Percentiles rank a stretch among this genome's conserved stretches.
phyloP scores from a whole-genome alignment of 64 coral and sea anemone genomes.

The Pocillopora verrucosa region DNA sequence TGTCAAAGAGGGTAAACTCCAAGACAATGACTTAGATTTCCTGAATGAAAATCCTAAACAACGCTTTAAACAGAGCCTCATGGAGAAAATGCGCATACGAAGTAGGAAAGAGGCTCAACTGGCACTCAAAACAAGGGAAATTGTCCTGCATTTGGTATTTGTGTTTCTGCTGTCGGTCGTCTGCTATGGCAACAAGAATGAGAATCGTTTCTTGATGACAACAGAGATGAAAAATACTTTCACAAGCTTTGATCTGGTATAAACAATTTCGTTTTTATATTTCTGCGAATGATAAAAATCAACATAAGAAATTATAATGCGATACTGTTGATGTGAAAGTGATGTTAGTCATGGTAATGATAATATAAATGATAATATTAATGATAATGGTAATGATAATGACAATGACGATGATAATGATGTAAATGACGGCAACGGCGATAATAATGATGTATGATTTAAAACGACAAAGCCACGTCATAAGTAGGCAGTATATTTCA shows the following conservation, averaged over 20 bases:
- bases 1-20: neutral
- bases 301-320: too few species aligned
- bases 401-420: too few species aligned
- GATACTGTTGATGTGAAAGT: too few species aligned
- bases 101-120: conserved; percentile 38
- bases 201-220: conserved; percentile 34
- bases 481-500: too few species aligned
- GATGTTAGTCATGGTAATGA: too few species aligned
- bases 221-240: conserved; percentile 6
- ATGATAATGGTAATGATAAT: too few species aligned
- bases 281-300: too few species aligned
- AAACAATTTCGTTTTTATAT: neutral
- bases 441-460: too few species aligned
- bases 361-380: too few species aligned
- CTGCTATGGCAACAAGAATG: conserved; percentile 59
- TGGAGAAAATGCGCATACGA: conserved; percentile 23
- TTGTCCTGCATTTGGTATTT: conserved; percentile 51
- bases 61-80: conserved; percentile 12
- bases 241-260: conserved; percentile 44
- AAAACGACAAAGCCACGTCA: too few species aligned
- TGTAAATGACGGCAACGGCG: too few species aligned
- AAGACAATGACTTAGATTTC: neutral
- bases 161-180: conserved; percentile 42
- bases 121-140: conserved; percentile 28
- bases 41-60: conserved; percentile 16